Conservation (phyloP, 2,888 invertebrate genomes). For the Belgica antarctica region DNA sequence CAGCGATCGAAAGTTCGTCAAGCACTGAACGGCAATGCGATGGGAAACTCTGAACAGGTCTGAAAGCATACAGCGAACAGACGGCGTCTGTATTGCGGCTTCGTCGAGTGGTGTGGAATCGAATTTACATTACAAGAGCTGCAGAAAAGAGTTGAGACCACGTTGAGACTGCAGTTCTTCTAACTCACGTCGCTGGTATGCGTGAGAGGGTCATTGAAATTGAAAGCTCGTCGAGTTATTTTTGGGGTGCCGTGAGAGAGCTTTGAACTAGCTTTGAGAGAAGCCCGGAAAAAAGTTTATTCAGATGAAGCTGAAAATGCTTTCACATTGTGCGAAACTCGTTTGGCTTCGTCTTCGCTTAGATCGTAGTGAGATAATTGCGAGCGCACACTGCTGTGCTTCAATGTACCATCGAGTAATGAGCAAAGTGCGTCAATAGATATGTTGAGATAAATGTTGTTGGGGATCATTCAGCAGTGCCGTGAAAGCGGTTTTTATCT, state of each 20-base stretch:
- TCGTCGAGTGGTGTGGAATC: constrained; percentile 5
- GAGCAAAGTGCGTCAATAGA: too few relatives aligned
- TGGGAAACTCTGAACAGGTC: constrained; percentile 19
- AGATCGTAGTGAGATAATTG: too few relatives aligned
- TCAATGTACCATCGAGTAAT: too few relatives aligned
- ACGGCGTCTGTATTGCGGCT: neutral
- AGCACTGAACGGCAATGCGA: constrained; percentile 16
- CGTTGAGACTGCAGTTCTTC: constrained; percentile 1
- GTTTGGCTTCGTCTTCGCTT: too few relatives aligned
- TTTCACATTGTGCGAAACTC: too few relatives aligned
- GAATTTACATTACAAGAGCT: constrained; percentile 21
- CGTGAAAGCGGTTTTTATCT: too few relatives aligned
- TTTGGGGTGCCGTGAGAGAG: neutral
- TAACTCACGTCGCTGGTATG: constrained; percentile 12
- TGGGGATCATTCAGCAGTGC: too few relatives aligned
- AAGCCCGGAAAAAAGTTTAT: too few relatives aligned
- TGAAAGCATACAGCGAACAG: neutral
- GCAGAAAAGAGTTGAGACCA: neutral
- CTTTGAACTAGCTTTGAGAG: too few relatives aligned
- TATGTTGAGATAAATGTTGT: too few relatives aligned
- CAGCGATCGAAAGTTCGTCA: constrained; percentile 37
- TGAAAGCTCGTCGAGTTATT: constrained; percentile 30
- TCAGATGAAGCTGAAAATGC: too few relatives aligned
- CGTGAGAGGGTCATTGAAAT: constrained; percentile 38
- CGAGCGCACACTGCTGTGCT: too few relatives aligned